These are phyloP conservation scores for Panthera leo DNA, from an alignment of 2,113 vertebrate species.

Conservation along the genomic window DNA sequence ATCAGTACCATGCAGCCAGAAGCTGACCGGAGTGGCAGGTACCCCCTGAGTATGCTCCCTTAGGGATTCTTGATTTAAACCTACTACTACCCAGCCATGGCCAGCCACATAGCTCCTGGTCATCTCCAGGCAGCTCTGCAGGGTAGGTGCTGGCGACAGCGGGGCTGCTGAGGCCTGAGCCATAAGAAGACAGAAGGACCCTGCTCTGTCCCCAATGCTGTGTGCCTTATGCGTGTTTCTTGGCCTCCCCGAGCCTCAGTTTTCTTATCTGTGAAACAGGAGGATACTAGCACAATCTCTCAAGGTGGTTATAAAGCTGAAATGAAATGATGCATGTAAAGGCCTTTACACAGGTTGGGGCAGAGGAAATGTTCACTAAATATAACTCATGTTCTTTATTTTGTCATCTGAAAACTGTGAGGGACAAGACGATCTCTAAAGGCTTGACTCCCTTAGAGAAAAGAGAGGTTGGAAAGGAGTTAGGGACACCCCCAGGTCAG, in stretches of 20 bases:
- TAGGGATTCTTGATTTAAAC: neutral
- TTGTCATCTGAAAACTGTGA: constrained; percentile 14
- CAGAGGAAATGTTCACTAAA: constrained; percentile 24
- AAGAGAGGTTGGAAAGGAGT: neutral
- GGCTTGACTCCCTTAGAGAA: neutral
- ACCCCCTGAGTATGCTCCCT: neutral
- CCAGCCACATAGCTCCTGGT: neutral
- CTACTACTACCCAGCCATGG: neutral
- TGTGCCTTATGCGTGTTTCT: neutral
- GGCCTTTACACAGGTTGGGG: neutral
- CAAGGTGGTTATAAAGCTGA: neutral
- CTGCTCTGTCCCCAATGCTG: neutral
- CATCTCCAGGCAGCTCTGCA: neutral
- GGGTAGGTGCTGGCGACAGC: neutral
- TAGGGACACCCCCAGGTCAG: neutral
- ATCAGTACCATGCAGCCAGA: neutral
- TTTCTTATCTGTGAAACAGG: constrained; percentile 15
- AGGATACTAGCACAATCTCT: neutral
- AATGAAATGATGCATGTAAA: neutral
- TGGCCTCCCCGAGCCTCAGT: constrained; percentile 12
- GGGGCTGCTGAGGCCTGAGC: neutral
- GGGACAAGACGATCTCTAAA: neutral
- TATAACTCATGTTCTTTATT: neutral
- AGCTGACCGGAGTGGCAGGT: neutral
- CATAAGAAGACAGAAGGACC: neutral